A percentile compares a stretch with the other conserved stretches of the same genome.
Evolutionary conservation across 2,888 invertebrate species (phyloP).

Genomic region (Drosophila kanekoi): DNA sequence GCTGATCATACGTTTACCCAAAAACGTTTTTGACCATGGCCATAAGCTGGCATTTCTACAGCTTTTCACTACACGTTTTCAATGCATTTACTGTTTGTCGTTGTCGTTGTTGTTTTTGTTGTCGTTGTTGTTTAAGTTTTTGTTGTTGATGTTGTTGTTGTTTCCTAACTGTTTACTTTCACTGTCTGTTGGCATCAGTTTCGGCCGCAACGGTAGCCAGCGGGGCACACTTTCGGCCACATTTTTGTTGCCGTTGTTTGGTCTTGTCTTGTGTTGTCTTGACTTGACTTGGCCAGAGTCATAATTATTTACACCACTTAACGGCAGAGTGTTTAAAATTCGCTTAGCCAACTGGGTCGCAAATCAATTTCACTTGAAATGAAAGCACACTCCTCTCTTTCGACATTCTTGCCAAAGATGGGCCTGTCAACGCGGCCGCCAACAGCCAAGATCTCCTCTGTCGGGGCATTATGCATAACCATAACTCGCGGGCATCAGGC

Average conservation of each 20-base stretch:
- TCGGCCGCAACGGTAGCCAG: constrained; percentile 62
- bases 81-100: constrained; percentile 48
- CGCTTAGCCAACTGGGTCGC: constrained; percentile 74
- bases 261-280: constrained; percentile 15
- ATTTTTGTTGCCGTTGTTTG: constrained; percentile 44
- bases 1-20: constrained; percentile 23
- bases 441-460: constrained; percentile 24
- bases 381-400: constrained; percentile 63
- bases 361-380: constrained; percentile 80
- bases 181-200: constrained; percentile 65
- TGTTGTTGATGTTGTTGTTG: constrained; percentile 32
- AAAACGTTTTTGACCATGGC: constrained; percentile 49
- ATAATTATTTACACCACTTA: constrained; percentile 79
- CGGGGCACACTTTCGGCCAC: constrained; percentile 59
- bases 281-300: constrained; percentile 53
- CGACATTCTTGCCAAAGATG: constrained; percentile 63
- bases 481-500: constrained; percentile 26
- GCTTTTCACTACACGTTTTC: constrained; percentile 68
- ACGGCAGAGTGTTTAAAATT: constrained; percentile 63
- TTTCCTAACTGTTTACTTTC: constrained; percentile 76
- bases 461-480: constrained; percentile 42
- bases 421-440: constrained; percentile 60
- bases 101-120: constrained; percentile 31
- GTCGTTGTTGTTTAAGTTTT: constrained; percentile 35
- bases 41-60: constrained; percentile 59